Evolutionary conservation across 1,140 invertebrate species (phyloP), one percentile per base, ranked within the genome.

Genomic region (Drosophila nasuta): DNA sequence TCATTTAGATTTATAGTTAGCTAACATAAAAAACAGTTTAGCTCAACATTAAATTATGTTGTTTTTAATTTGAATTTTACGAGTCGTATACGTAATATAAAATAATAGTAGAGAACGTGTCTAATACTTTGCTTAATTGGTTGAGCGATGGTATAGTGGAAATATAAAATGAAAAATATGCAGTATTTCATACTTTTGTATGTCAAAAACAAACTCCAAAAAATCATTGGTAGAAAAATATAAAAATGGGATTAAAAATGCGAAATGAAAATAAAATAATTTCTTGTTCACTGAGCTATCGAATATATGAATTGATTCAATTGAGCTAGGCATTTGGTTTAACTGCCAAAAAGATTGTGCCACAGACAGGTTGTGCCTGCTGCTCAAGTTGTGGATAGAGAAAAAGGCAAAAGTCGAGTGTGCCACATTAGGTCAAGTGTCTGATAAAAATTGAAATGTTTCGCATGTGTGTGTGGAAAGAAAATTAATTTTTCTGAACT

Each of bases 401-500:
- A 25, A 25, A 25, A 25, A 25, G 46, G 51, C 5, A 10, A 2
- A 41, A 17, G 20, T 25, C 30, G 56, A 46, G 30, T 52, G 43
- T 38, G 58, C 49, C 64, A 38, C 75, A 83, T 73, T 76, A 73
- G 68, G 72, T 79, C 57, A 76, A 62, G n/a, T 72, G 54, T 38
- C 65, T 60, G 73, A 72, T 82, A 66, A 70, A 35, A 77, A 71
- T 70, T 71, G 58, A 82, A 77, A 72, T 66, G 52, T 77, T 74
- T 71, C 49, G 43, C 70, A 71, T 73, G 15, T 25, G 33, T 62
- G 72, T 49, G 52, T 48, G 63, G 30, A 41, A 52, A 57, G 52
- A 54, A 74, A 76, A 73, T 75, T 79, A 69, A 70, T 80, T 77
- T 62, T 51, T 68, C n/a, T n/a, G 60, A 79, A 77, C 77, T 81